These are phyloP conservation scores for Drosophila formosana DNA, from an alignment of 2,888 invertebrate genomes.

Conservation along the genomic window DNA sequence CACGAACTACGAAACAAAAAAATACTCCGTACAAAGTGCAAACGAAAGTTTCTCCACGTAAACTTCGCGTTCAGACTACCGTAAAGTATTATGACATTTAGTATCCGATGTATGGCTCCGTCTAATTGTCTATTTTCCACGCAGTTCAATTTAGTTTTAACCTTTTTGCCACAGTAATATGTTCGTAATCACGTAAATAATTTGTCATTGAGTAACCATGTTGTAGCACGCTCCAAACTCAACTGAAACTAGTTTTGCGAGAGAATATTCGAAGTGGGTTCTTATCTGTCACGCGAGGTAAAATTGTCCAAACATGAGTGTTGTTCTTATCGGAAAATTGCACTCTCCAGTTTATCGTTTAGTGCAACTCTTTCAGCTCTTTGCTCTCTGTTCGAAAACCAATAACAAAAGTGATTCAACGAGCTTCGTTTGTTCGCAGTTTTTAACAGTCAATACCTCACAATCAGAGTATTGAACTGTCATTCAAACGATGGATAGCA, in stretches of 20 bases:
- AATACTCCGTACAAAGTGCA: constrained; percentile 25
- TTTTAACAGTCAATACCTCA: background rate
- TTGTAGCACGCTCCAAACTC: constrained; percentile 16
- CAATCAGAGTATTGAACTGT: no score
- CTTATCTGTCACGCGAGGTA: constrained; percentile 31
- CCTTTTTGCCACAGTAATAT: background rate
- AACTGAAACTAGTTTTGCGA: constrained; percentile 22
- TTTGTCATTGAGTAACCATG: constrained; percentile 8
- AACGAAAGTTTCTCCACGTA: background rate
- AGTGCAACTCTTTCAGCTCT: background rate
- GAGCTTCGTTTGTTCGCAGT: background rate
- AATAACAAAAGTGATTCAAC: background rate
- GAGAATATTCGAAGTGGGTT: background rate
- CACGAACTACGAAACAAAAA: background rate
- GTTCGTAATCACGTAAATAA: background rate
- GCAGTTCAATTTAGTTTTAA: background rate
- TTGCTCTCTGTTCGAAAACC: background rate
- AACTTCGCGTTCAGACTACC: background rate
- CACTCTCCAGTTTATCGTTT: constrained; percentile 16
- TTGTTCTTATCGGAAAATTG: constrained; percentile 24
- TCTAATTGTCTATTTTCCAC: background rate
- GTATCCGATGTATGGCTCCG: background rate
- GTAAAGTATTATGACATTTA: background rate
- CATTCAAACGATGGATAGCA: no score
- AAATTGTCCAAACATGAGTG: constrained; percentile 13